Base-by-base conservation (phyloP, 2,113 vertebrate species). In the Climacteris rufus region DNA sequence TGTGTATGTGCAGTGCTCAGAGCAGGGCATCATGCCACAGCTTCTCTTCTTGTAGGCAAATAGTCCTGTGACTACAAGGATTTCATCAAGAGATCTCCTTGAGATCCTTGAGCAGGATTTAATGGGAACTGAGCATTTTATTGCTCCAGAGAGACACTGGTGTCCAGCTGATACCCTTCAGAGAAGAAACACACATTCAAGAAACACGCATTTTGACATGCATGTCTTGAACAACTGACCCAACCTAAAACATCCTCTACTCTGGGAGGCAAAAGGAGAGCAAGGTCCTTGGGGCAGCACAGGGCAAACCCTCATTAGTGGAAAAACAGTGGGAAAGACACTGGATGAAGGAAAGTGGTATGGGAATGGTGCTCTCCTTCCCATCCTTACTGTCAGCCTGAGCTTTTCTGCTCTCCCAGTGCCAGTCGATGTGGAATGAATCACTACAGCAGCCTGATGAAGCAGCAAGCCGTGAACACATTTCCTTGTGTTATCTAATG, bases 401-500 rank as follows among this genome's bases (percentile, higher is more conserved):
- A 60, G 68, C 75, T 86, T 78, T 92, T 88, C 90, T 75, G 56
- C 63, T 90, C 60, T 77, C 90, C 47, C 44, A 23, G 35, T 42
- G 76, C 83, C 37, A 84, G 76, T n/a, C 0, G 0, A 40, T 30
- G 70, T 42, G 83, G 64, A 93, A 81, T 75, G 92, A 96, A 52
- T 94, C 93, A 78, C 37, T 56, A 9, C n/a, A 95, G 81, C 87
- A 91, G 76, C 88, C 21, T 63, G 83, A 86, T 83, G 94, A 80
- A 94, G 79, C 87, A 93, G 83, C 60, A 77, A 96, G 76, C 83
- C 1, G 3, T 89, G 93, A 96, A 75, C 92, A 49, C 20, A 74
- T 88, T 88, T 92, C 60, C 82, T 66, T 81, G 33, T 92, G 92
- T 94, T 94, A 90, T 63, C 94, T 90, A 78, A 95, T 39, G 64